Evolutionary conservation across 2,888 invertebrate species (phyloP).

Genomic region (Ormia ochracea): DNA sequence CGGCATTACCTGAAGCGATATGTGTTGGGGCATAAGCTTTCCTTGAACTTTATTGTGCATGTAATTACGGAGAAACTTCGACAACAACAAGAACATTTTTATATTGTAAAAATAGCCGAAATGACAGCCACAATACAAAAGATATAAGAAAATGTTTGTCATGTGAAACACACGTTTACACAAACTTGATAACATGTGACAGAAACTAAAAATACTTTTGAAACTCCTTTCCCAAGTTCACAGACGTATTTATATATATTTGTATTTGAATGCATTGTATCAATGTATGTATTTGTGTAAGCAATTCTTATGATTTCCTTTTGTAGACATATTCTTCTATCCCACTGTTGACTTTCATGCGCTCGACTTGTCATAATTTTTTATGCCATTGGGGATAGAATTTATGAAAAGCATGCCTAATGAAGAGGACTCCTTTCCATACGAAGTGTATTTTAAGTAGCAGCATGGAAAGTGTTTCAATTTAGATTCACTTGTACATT

Average conservation of each 20-base stretch:
- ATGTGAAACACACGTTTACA: not conserved
- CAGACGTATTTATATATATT: no score
- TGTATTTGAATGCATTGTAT: no score
- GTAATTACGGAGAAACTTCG: not conserved
- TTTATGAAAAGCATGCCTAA: constrained; percentile 13
- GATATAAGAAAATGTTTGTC: constrained; percentile 4
- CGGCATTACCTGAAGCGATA: not conserved
- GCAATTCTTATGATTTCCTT: not conserved
- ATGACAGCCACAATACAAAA: not conserved
- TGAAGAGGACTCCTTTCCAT: constrained; percentile 9
- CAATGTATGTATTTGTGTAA: no score
- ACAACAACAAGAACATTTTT: not conserved
- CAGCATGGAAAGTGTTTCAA: constrained; percentile 21
- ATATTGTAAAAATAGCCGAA: not conserved
- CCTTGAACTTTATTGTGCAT: constrained; percentile 30
- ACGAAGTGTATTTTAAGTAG: constrained; percentile 22
- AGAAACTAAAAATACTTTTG: not conserved
- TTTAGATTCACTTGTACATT: not conserved
- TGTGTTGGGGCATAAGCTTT: constrained; percentile 20
- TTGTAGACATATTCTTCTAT: not conserved
- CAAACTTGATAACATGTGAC: constrained; percentile 7
- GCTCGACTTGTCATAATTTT: constrained; percentile 29
- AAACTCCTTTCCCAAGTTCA: not conserved
- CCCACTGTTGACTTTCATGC: not conserved
- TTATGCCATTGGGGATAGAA: not conserved